Evolutionary conservation across 1,140 invertebrate species (phyloP), one percentile per base, ranked within the genome.

Genomic region (Spodoptera litura): DNA sequence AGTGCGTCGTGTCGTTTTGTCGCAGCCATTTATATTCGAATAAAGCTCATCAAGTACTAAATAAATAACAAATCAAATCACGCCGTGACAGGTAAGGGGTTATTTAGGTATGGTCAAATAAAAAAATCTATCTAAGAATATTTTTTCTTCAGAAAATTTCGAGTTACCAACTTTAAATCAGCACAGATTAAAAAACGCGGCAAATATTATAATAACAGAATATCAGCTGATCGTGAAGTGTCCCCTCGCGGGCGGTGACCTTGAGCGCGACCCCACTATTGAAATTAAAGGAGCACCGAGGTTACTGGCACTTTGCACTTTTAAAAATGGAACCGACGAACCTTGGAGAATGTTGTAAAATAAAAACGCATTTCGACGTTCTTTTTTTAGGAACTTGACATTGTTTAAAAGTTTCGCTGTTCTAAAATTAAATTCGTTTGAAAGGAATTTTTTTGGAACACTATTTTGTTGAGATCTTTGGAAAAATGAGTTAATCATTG

Each of bases 221-320:
- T 85, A 85, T 87, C 90, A 91, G 87, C 89, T 90, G 90, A 93
- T 92, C 90, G 87, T 89, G 90, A 89, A 92, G 87, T 89, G 88
- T 91, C 91, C 89, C 91, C 89, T 88, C 85, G 84, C 81, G 86
- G 83, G 80, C 79, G 73, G 66, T 71, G 89, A 88, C 91, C 91
- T 91, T 91, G 90, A 87, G 82, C 85, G 83, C 90, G 91, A 92
- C 92, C 92, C 92, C 92, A 94, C 92, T 94, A 94, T 93, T 93
- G 91, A 94, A 94, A 94, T 93, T 92, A 93, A 92, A 94, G 87
- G 86, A 91, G 88, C 88, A 88, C 90, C 87, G 91, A 87, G 91
- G 92, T 94, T 90, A 94, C 91, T 94, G 91, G 92, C 91, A 89
- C 91, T 92, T 88, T 92, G 89, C 87, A 92, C 90, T 92, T 92